Evolutionary conservation across 2,888 invertebrate genomes (phyloP), one percentile per base, ranked within the genome.

Genomic region (Patella caerulea): DNA sequence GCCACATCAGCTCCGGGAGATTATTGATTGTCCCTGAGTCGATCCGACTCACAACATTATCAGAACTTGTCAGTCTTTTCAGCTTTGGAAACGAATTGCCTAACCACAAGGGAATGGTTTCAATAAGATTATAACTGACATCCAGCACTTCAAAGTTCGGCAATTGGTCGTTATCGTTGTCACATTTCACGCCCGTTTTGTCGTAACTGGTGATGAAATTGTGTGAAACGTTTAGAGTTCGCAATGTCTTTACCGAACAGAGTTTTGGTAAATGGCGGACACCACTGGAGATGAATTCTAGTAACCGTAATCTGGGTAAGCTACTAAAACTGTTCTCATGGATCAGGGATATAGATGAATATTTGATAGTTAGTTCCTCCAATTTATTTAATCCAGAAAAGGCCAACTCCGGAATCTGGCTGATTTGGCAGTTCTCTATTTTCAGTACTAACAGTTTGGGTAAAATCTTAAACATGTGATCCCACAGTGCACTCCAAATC

Each of bases 361-460:
- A 69, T 73, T 76, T 73, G 53, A 76, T 76, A 12, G 45, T n/a
- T n/a, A 83, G 78, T 56, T 75, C 70, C 53, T 78, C 75, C 29
- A 83, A 75, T 3, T 71, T 73, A 29, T 45, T 54, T 54, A 83
- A 71, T 3, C 83, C 83, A 17, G 74, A 69, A 77, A 83, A 83
- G 14, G 74, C 81, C 53, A 77, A 14, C 17, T 75, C 76, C 71
- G 78, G 73, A 54, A 78, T 52, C 29, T 78, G 78, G 19, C 73
- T 77, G 73, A 81, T 77, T 69, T 74, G 72, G 71, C 81, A 81
- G 71, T 81, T 72, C 53, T 73, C 55, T n/a, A 81, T 59, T 19
- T 65, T 73, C 56, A 81, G 77, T 73, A 76, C 72, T 29, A 73
- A 56, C 45, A 79, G 75, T 5, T 59, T 52, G 24, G 72, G 69